These are phyloP conservation scores for Acleris holmiana DNA, from an alignment of 2,888 invertebrate species.

Conservation along the genomic window DNA sequence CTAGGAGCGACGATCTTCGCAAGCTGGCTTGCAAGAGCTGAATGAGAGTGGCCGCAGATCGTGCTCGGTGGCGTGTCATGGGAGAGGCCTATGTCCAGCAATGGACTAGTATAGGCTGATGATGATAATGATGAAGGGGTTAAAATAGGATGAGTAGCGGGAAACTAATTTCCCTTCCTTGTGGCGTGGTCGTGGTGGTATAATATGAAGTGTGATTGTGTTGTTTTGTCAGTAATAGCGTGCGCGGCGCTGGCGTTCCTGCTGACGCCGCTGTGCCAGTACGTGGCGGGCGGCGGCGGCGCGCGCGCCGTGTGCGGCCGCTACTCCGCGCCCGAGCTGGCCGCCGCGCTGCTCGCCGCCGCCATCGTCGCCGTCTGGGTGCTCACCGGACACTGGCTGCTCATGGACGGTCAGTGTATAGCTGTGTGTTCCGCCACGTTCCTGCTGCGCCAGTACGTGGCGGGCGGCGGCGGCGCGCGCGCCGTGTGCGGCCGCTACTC, in stretches of 20 bases:
- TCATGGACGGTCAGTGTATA: conserved; percentile 97
- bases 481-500: conserved; percentile 98
- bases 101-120: too few species aligned
- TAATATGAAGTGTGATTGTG: not conserved
- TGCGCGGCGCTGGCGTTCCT: conserved; percentile 98
- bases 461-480: conserved; percentile 88
- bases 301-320: conserved; percentile 94
- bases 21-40: too few species aligned
- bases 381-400: conserved; percentile 98
- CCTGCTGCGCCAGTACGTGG: conserved; percentile 96
- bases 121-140: too few species aligned
- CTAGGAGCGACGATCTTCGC: too few species aligned
- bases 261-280: conserved; percentile 98
- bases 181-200: too few species aligned
- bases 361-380: conserved; percentile 99
- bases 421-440: too few species aligned
- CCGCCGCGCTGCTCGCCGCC: conserved; percentile 96
- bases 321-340: conserved; percentile 96
- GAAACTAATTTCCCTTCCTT: too few species aligned
- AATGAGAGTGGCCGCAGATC: too few species aligned
- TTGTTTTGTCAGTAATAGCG: conserved; percentile 90
- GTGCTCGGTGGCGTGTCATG: too few species aligned
- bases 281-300: conserved; percentile 91
- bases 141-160: too few species aligned
- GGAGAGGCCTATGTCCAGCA: too few species aligned